Evolutionary conservation across 2,888 invertebrate species (phyloP).

Genomic region (Drosophila monieri): DNA sequence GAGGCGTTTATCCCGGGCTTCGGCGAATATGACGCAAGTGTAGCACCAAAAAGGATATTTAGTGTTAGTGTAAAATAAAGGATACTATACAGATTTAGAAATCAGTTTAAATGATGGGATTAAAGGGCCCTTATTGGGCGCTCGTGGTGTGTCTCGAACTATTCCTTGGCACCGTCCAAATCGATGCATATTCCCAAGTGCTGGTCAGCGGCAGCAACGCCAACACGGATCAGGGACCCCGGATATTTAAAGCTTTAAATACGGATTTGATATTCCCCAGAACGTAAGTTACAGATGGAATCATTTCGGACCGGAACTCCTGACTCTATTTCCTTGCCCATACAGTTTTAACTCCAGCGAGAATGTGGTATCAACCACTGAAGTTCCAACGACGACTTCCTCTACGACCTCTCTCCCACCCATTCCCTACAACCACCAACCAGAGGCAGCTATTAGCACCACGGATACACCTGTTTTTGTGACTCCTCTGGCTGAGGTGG

Average conservation of each 20-base stretch:
- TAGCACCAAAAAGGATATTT: conserved; percentile 28
- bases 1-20: conserved; percentile 45
- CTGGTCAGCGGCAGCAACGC: conserved; percentile 57
- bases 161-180: conserved; percentile 22
- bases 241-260: conserved; percentile 81
- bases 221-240: conserved; percentile 67
- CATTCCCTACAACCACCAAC: conserved; percentile 68
- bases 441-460: conserved; percentile 9
- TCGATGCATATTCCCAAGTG: conserved; percentile 76
- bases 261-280: conserved; percentile 82
- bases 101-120: conserved; percentile 44
- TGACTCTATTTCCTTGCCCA: conserved; percentile 4
- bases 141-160: conserved; percentile 38
- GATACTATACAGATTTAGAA: background rate
- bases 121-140: conserved; percentile 37
- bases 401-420: conserved; percentile 38
- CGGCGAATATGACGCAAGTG: conserved; percentile 54
- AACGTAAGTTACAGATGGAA: conserved; percentile 67
- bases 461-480: conserved; percentile 51
- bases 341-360: conserved; percentile 81
- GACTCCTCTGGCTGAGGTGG: conserved; percentile 47
- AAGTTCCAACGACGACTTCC: conserved; percentile 14
- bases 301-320: background rate
- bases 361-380: conserved; percentile 74
- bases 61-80: conserved; percentile 5